Evolutionary conservation across 2,113 vertebrate species (phyloP).

Genomic region (Esox niger): DNA sequence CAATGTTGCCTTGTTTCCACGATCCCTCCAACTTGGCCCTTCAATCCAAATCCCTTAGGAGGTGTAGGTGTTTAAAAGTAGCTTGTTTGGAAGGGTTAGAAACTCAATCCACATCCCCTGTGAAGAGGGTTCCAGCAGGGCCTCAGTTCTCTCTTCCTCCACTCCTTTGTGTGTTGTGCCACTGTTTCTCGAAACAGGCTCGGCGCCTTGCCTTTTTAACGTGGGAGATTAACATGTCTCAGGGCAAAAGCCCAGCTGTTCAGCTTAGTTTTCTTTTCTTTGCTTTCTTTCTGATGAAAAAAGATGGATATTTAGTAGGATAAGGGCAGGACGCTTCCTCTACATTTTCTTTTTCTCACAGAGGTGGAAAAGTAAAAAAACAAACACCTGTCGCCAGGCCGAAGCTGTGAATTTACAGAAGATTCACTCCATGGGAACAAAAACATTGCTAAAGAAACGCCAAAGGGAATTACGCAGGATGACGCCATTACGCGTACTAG

Average conservation of each 20-base stretch:
- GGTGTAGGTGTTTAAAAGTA: conserved; percentile 61
- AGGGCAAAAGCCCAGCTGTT: conserved; percentile 33
- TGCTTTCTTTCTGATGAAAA: conserved; percentile 11
- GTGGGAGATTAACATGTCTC: conserved; percentile 72
- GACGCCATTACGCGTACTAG: conserved; percentile 50
- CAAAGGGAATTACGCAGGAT: conserved; percentile 41
- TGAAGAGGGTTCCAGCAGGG: conserved; percentile 64
- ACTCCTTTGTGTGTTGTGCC: conserved; percentile 61
- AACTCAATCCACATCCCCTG: conserved; percentile 64
- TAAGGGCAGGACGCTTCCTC: conserved; percentile 1
- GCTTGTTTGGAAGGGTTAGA: conserved; percentile 55
- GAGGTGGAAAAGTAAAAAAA: conserved; percentile 10
- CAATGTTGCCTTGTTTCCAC: conserved; percentile 49
- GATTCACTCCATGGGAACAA: conserved; percentile 31
- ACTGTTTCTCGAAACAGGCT: conserved; percentile 68
- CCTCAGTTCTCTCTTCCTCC: conserved; percentile 57
- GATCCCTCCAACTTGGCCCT: conserved; percentile 37
- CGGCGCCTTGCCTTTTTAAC: conserved; percentile 61
- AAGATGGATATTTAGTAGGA: conserved; percentile 18
- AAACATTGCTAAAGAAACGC: conserved; percentile 39
- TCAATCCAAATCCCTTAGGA: conserved; percentile 36
- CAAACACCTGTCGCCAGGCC: conserved; percentile 33
- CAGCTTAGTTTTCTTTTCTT: conserved; percentile 26
- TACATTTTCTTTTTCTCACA: not conserved
- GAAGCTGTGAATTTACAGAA: conserved; percentile 44